Base-by-base conservation (phyloP, 2,888 invertebrate species). In the Meliscaeva auricollis region DNA sequence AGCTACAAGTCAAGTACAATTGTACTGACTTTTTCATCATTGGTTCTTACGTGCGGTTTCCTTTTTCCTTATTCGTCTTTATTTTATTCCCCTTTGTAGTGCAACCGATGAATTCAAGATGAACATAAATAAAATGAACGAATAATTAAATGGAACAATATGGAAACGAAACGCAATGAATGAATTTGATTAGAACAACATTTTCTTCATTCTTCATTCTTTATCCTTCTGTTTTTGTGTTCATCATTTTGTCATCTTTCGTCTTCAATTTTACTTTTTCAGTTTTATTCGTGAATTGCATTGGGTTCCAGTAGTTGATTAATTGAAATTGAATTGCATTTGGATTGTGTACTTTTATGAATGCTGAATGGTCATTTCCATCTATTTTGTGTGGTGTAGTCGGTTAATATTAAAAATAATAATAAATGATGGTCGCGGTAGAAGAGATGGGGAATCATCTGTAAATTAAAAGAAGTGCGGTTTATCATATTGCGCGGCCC, bases 381-480 rank as follows among this genome's bases (percentile, higher is more conserved):
- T 44, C 11, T 68, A 38, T 35, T 35, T 20, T 35, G 17, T 56
- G 17, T 32, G 15, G 7, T 20, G 15, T 9, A 20, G 54, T 69
- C 4, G 13, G 11, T 68, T 44, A 9, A 69, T 32, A 41, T 22
- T 48, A 66, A 41, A 38, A 62, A 26, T 38, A 44, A 41, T 20
- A 5, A 32, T 11, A 17, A n/a, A 20, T 26, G 44, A 44, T 26
- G 26, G 22, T 7, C 58, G 38, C 58, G 13, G 17, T 1, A 64
- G 6, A 17, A 48, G 48, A 35, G 48, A 35, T 66, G 32, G 4
- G n/a, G n/a, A 66, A 22, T 66, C 66, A 50, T 48, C 48, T 54
- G 32, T 66, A 48, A 30, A 66, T 48, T 66, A 13, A 50, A 58
- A 66, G 50, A 46, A 50, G 66, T 66, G 35, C 35, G 50, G 66